Base-by-base conservation (phyloP, 2,113 vertebrate species). In the Atherinomorus stipes region DNA sequence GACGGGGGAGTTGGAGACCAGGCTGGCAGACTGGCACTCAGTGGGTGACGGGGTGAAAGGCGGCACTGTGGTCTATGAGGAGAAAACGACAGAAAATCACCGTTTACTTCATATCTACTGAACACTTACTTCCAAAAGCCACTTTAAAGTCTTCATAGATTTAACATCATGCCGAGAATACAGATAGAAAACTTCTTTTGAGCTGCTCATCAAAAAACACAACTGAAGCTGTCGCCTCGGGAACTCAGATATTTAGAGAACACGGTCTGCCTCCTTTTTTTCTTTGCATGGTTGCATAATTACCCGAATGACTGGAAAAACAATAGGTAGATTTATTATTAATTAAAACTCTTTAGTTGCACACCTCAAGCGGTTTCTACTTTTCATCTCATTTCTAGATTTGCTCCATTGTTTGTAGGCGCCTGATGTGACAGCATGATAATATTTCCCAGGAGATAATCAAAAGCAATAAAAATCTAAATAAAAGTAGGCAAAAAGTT, bases 1-100 rank as follows among this genome's bases (percentile, higher is more conserved):
- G 7, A 93, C 96, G 0, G 97, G 97, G 7, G 97, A 99, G 87
- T 95, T 96, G 85, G 97, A 96, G 31, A 94, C 94, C 80, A 97
- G 94, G 64, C 96, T 96, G 23, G 95, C 91, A 0, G 95, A 94
- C 85, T 96, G 97, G 89, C 95, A 96, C 80, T 99, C 98, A 50
- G 97, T 98, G 4, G 98, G 97, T 7, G 97, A 98, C 0, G 97
- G 96, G 0, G 96, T 97, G 91, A 98, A 97, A 0, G 96, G 95
- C n/a, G 95, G 97, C 84, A 87, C 90, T 0, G 92, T 92, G 54
- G 92, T 94, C 98, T 99, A 87, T 9, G 61, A 21, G 25, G 11
- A 68, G 44, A 75, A 25, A 66, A 52, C 1, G 22, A 56, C 13
- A 66, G 7, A 11, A 76, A 28, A 64, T 44, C 11, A 54, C 16